Conservation (phyloP, 1,140 invertebrate genomes). For the Pinna nobilis region DNA sequence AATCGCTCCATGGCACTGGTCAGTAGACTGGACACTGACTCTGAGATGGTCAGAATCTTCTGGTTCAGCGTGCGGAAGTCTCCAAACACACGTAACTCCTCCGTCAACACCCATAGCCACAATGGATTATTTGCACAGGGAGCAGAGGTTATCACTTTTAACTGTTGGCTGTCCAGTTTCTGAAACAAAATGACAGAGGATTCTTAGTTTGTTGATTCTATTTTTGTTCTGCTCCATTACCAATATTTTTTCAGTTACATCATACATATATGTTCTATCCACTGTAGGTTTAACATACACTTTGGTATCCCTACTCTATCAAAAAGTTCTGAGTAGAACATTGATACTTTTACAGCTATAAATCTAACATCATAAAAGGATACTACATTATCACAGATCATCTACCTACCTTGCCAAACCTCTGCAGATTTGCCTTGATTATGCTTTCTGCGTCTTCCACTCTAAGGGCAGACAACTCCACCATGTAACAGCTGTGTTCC, state of each 20-base stretch:
- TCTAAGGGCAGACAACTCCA: slow-evolving; percentile 44
- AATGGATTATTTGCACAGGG: slow-evolving; percentile 63
- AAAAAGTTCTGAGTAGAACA: neutral
- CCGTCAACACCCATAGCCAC: slow-evolving; percentile 68
- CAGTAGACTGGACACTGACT: slow-evolving; percentile 59
- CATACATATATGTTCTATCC: neutral
- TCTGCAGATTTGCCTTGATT: slow-evolving; percentile 46
- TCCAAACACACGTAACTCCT: slow-evolving; percentile 72
- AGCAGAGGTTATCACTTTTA: slow-evolving; percentile 56
- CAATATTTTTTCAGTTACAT: neutral
- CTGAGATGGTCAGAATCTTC: slow-evolving; percentile 63
- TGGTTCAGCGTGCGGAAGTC: slow-evolving; percentile 65
- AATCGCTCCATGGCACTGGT: too few relatives aligned
- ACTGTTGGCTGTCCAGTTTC: slow-evolving; percentile 66
- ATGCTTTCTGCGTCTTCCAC: slow-evolving; percentile 46
- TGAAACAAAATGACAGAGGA: slow-evolving; percentile 30
- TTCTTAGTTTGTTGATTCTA: neutral
- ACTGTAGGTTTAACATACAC: neutral
- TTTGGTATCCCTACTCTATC: neutral
- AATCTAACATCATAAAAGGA: neutral
- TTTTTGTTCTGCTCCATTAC: neutral
- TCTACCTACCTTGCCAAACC: slow-evolving; percentile 68
- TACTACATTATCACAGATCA: slow-evolving; percentile 15
- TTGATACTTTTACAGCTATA: neutral
- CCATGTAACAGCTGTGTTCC: slow-evolving; percentile 47